Percentiles rank a stretch among this genome's conserved stretches.
Evolutionary conservation across 1,140 invertebrate species (phyloP).

Genomic region (Drosophila kohkoa): DNA sequence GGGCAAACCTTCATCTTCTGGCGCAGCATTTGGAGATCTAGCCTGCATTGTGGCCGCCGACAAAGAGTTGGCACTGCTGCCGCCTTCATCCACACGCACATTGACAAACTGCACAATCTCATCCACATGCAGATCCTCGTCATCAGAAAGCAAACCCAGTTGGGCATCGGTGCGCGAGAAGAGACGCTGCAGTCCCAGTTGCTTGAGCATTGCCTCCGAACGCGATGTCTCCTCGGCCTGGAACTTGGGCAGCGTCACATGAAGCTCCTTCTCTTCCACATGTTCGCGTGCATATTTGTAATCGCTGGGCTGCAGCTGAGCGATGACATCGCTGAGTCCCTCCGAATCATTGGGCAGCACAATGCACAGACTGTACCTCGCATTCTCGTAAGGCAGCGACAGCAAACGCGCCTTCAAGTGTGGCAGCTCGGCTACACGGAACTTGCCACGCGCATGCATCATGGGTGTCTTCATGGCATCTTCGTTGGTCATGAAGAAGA

Average conservation of each 20-base stretch:
- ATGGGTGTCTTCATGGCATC: slow-evolving; percentile 86
- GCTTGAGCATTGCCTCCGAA: slow-evolving; percentile 75
- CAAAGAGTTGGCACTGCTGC: slow-evolving; percentile 68
- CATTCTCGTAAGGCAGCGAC: slow-evolving; percentile 87
- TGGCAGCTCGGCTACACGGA: slow-evolving; percentile 85
- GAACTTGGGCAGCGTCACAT: slow-evolving; percentile 78
- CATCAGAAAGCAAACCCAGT: slow-evolving; percentile 86
- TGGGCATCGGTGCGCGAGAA: slow-evolving; percentile 87
- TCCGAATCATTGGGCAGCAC: slow-evolving; percentile 86
- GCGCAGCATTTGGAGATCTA: slow-evolving; percentile 38
- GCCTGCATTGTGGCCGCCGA: slow-evolving; percentile 61
- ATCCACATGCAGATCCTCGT: slow-evolving; percentile 86
- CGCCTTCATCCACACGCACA: slow-evolving; percentile 86
- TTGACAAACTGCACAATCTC: slow-evolving; percentile 88
- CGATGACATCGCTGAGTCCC: slow-evolving; percentile 84
- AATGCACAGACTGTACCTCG: slow-evolving; percentile 86
- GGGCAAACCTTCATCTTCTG: slow-evolving; percentile 25
- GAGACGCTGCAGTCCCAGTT: slow-evolving; percentile 86
- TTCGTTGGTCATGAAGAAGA: slow-evolving; percentile 86
- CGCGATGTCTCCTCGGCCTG: slow-evolving; percentile 79
- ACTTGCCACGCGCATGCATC: slow-evolving; percentile 86
- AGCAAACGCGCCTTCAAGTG: slow-evolving; percentile 87
- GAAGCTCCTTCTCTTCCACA: slow-evolving; percentile 54
- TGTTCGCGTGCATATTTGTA: slow-evolving; percentile 51
- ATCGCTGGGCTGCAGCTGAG: slow-evolving; percentile 67